phyloP scores from a whole-genome alignment of 2,888 invertebrate species.

The Tridacna gigas region DNA sequence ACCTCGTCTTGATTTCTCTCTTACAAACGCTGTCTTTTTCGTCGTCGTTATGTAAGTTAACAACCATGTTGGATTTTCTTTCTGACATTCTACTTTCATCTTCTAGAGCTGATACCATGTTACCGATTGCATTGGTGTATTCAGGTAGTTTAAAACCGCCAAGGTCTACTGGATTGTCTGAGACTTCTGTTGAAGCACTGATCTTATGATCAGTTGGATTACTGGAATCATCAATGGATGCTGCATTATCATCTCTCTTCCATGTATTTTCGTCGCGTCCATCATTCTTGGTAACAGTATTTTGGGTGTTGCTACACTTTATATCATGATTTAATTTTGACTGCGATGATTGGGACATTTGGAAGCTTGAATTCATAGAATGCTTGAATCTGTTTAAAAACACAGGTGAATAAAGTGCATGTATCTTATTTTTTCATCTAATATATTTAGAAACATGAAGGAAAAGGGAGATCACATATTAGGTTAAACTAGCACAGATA shows the following conservation, averaged over 20 bases:
- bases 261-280: neutral
- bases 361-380: constrained; percentile 13
- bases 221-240: neutral
- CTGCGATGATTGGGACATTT: constrained; percentile 3
- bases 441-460: too few species aligned
- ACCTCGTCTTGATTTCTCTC: neutral
- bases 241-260: neutral
- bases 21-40: neutral
- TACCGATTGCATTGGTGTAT: constrained; percentile 14
- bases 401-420: neutral
- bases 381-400: constrained; percentile 15
- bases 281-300: neutral
- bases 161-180: neutral
- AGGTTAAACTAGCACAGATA: too few species aligned
- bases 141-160: constrained; percentile 6
- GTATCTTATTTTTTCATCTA: too few species aligned
- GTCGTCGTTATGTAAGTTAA: neutral
- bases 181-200: neutral
- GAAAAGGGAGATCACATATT: too few species aligned
- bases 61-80: neutral
- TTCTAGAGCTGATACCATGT: constrained; percentile 26
- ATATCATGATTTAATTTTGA: constrained; percentile 13
- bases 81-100: constrained; percentile 16
- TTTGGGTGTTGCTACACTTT: neutral
- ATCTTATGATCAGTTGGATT: neutral